Conservation (phyloP, 2,113 vertebrate species). For the Actenoides lindsayi region DNA sequence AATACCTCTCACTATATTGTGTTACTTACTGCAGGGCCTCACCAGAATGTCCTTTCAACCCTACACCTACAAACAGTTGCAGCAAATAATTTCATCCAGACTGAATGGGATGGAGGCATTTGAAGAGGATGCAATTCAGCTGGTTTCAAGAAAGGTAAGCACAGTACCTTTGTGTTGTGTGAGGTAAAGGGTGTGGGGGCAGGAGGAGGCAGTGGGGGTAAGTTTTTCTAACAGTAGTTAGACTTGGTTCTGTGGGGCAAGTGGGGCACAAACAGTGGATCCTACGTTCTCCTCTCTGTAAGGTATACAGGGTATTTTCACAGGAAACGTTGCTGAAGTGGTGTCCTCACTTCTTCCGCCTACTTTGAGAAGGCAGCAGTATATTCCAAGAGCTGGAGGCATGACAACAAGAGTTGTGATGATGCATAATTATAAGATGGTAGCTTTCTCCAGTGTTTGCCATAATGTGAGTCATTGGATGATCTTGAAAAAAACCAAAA, state of each 20-base stretch:
- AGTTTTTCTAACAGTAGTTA: neutral
- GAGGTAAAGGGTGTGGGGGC: accelerated
- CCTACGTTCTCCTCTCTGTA: neutral
- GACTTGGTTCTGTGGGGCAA: neutral
- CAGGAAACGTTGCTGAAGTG: neutral
- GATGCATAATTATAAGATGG: conserved; percentile 3
- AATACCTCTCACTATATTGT: neutral
- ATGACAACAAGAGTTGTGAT: neutral
- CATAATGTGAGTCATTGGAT: conserved; percentile 4
- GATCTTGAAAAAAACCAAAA: neutral
- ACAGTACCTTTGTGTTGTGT: neutral
- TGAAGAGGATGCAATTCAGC: conserved; percentile 93
- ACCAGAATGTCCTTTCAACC: conserved; percentile 98
- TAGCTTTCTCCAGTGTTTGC: conserved; percentile 5
- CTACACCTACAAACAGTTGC: conserved; percentile 92
- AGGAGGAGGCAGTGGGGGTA: neutral
- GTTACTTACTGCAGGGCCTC: conserved; percentile 81
- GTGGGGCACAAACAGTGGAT: neutral
- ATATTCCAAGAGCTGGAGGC: conserved; percentile 8
- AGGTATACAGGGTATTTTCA: neutral
- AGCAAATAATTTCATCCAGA: conserved; percentile 90
- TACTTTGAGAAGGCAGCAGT: neutral
- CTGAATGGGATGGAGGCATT: conserved; percentile 88
- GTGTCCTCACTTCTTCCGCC: neutral
- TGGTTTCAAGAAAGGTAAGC: conserved; percentile 92